Base-by-base conservation (phyloP, 1,140 invertebrate species). In the Drosophila ohnishii region DNA sequence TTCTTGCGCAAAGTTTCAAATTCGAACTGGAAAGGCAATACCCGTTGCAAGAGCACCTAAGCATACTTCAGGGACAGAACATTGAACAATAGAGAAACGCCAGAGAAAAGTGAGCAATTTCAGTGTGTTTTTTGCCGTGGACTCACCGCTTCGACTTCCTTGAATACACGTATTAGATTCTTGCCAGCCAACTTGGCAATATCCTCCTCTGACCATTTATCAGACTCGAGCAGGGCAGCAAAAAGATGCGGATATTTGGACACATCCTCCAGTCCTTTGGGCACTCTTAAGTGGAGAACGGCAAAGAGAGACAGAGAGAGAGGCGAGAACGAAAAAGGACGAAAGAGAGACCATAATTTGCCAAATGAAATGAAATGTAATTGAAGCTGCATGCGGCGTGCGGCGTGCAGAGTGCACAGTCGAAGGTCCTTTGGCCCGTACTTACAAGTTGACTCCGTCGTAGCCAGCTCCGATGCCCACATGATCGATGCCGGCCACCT, bases 361-460 rank as follows among this genome's bases (percentile, higher is more conserved):
- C 35, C 59, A 60, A 63, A 59, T 47, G 34, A 71, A 80, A 70
- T 72, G 40, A 55, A 71, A 61, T 45, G 48, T 64, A 55, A 71
- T 62, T 66, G 59, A 44, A 51, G 47, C 30, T 44, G 40, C 11
- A 65, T 55, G 47, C 25, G n/a, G 45, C 42, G 6, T 22, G 42
- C 22, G 22, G 4, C n/a, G 16, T 34, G 45, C 44, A 1, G 4
- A n/a, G 47, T 32, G 48, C 50, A 53, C 39, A 40, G 25, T 37
- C 28, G 48, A 39, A 44, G 64, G 53, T 37, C 32, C 22, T 37
- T 1, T 14, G 34, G 34, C 19, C 39, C 16, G 44, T 44, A 94
- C 94, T 95, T 93, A 96, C 96, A 94, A 94, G 92, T 96, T 96
- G 63, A 97, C 96, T 53, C 96, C 96, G 86, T 97, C 96, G 80